Evolutionary conservation across 2,113 vertebrate species (phyloP), one percentile per base, ranked within the genome.

Genomic region (Nansenia antarctica): DNA sequence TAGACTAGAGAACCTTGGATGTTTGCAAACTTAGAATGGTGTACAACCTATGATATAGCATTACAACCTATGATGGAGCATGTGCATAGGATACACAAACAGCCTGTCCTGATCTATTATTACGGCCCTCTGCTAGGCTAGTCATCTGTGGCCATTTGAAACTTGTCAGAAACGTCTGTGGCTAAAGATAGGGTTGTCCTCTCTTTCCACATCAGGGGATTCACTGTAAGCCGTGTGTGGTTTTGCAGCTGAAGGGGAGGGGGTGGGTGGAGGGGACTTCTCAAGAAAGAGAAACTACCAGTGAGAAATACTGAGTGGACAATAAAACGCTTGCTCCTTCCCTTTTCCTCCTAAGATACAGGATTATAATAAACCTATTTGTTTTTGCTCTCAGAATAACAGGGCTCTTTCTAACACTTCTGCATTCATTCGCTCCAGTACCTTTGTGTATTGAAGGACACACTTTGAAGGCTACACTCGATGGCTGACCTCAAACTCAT

Each of bases 31-130:
- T n/a, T n/a, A n/a, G n/a, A n/a, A n/a, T n/a, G n/a, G n/a, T n/a
- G n/a, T n/a, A n/a, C n/a, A n/a, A n/a, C n/a, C n/a, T n/a, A n/a
- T n/a, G n/a, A n/a, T n/a, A n/a, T n/a, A n/a, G 37, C 29, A 71
- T 87, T 82, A 74, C 74, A 14, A 45, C 76, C 58, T 62, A n/a
- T n/a, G n/a, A n/a, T 14, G 55, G 37, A 81, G 75, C 73, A 70
- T 70, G 65, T 66, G 59, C 67, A 59, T 73, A 70, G 72, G 81
- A 85, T 76, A 84, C 75, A 82, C 78, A 39, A 67, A 81, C 76
- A 61, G 55, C n/a, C n/a, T n/a, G 62, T 70, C 55, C 65, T n/a
- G 26, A 78, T 74, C 81, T 88, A 85, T 87, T 84, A 87, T 89
- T 89, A 87, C 81, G 18, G 67, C 59, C 79, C 85, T 79, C 62